Base-by-base conservation (phyloP, 2,888 invertebrate genomes). In the Macrosoma leucophasiata region DNA sequence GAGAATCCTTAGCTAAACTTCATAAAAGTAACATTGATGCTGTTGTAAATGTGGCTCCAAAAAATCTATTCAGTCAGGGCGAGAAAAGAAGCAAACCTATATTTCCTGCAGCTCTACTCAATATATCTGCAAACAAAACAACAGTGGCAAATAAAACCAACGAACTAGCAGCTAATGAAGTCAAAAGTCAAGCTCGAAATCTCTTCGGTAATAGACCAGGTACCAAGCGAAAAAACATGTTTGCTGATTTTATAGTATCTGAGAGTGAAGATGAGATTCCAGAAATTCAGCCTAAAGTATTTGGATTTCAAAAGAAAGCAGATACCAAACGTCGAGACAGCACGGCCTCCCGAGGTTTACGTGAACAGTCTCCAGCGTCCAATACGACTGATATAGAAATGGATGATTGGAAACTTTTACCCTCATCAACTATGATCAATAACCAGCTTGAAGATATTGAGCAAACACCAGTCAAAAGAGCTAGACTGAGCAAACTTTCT, bases 371-470 rank as follows among this genome's bases (percentile, higher is more conserved):
- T 1, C 65, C 55, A 1, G 48, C 61, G 1, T 66, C 70, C 3
- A 75, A 67, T 48, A 43, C 69, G 10, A 64, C 67, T 26, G 78
- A 81, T 39, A 59, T 70, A 31, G 82, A 82, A 58, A 59, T 78
- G 47, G 79, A 79, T 39, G 74, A 75, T 19, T 78, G 79, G 74
- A 66, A 59, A 31, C 55, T 63, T 8, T 42, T 84, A 5, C 79
- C 84, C 13, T 84, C 84, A 12, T 84, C 84, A 4, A 84, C 84
- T 18, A 73, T 84, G 76, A 61, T 84, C 32, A 82, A 73, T 14
- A 59, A 67, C 35, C 68, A 74, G 41, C 22, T 46, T 6, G 52
- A 75, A 48, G 57, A 55, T 5, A 53, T 55, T 33, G 43, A 55
- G 11, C 39, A 36, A 13, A 65, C 70, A 13, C 64, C 73, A 8